A percentile compares a stretch with the other conserved stretches of the same genome.
Evolutionary conservation across 1,140 invertebrate species (phyloP).

Genomic region (Drosophila orena): DNA sequence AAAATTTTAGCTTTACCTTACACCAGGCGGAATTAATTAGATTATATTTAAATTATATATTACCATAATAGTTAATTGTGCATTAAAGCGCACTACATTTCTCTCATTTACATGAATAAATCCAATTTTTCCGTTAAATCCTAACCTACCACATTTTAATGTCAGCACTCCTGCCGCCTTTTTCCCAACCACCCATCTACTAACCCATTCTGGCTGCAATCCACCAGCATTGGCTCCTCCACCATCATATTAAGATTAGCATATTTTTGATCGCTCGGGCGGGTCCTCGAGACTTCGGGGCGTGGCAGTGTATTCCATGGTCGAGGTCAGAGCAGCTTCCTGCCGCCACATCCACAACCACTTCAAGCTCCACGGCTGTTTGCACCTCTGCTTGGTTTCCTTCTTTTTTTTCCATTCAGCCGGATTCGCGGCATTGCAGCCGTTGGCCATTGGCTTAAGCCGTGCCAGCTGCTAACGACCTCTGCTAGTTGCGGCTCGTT

Average conservation of each 20-base stretch:
- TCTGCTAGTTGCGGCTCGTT: constrained; percentile 72
- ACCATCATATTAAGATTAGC: constrained; percentile 53
- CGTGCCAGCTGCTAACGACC: constrained; percentile 75
- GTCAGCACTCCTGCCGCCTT: not conserved
- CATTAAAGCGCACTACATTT: not conserved
- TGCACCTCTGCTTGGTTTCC: constrained; percentile 56
- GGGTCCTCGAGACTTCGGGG: constrained; percentile 7
- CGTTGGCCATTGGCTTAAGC: constrained; percentile 59
- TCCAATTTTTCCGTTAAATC: not conserved
- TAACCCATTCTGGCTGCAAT: not conserved
- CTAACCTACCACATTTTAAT: not conserved
- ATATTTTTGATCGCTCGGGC: constrained; percentile 45
- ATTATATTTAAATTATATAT: too few species aligned
- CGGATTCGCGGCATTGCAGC: constrained; percentile 41
- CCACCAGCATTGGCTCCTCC: constrained; percentile 7
- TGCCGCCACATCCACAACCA: constrained; percentile 38
- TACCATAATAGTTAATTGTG: too few species aligned
- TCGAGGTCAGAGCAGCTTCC: constrained; percentile 64
- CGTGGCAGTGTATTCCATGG: constrained; percentile 66
- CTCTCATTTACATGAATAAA: not conserved
- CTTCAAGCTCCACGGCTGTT: constrained; percentile 58
- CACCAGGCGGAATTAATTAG: too few species aligned
- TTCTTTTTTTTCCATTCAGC: constrained; percentile 21
- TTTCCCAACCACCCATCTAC: not conserved
- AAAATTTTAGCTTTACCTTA: too few species aligned